phyloP scores from a whole-genome alignment of 2,888 invertebrate species.

The Teinopalpus imperialis region DNA sequence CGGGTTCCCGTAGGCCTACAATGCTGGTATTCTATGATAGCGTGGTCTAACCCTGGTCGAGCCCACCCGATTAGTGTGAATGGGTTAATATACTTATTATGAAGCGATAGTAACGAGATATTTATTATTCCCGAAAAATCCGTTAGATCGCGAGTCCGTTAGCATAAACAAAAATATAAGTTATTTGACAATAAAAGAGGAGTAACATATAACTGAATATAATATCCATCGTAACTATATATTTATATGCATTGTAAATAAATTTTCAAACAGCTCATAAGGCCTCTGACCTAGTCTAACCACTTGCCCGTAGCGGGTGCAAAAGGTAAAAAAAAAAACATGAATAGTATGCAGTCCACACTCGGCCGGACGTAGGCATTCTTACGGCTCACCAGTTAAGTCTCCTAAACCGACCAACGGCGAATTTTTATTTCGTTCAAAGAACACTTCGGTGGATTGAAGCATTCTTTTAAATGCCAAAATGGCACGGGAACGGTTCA shows the following conservation, averaged over 20 bases:
- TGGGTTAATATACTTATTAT: too few species aligned
- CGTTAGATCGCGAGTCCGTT: too few species aligned
- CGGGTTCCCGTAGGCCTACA: too few species aligned
- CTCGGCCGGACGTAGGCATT: constrained; percentile 7
- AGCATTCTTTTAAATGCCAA: constrained; percentile 1
- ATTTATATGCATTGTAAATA: neutral
- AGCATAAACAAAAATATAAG: too few species aligned
- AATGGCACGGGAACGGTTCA: neutral
- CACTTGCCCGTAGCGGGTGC: constrained; percentile 9
- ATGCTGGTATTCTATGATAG: too few species aligned
- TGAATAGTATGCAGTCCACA: constrained; percentile 13
- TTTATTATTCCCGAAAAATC: too few species aligned
- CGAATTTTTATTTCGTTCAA: constrained; percentile 3
- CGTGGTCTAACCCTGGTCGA: too few species aligned
- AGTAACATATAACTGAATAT: too few species aligned
- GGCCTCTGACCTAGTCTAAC: constrained; percentile 18
- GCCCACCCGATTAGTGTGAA: too few species aligned
- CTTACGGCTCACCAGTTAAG: constrained; percentile 5
- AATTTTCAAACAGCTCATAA: neutral
- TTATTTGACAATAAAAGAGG: too few species aligned
- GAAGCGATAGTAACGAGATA: too few species aligned
- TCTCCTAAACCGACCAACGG: constrained; percentile 1
- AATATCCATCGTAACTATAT: too few species aligned
- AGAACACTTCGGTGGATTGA: neutral
- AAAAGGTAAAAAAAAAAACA: constrained; percentile 5